These are phyloP conservation scores for Dyspetes luteomarginatus DNA, from an alignment of 2,888 invertebrate species.

Conservation along the genomic window DNA sequence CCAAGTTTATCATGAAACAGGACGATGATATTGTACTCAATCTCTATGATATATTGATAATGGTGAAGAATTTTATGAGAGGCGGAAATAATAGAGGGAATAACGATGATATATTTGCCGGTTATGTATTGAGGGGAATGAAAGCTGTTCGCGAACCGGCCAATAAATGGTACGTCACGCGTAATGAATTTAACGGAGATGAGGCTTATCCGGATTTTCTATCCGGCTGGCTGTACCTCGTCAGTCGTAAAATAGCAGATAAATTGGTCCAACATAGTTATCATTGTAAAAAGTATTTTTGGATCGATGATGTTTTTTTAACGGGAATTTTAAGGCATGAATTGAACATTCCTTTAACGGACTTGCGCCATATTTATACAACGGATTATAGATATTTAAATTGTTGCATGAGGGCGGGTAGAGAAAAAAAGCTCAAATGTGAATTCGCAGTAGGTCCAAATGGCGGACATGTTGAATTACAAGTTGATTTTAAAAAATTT, in stretches of 20 bases:
- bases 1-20: slow-evolving; percentile 90
- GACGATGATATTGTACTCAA: slow-evolving; percentile 93
- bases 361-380: slow-evolving; percentile 87
- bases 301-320: slow-evolving; percentile 96
- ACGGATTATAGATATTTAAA: slow-evolving; percentile 89
- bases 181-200: slow-evolving; percentile 86
- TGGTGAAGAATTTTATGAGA: too few relatives aligned
- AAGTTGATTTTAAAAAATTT: slow-evolving; percentile 87
- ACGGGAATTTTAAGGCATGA: slow-evolving; percentile 90
- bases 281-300: slow-evolving; percentile 88
- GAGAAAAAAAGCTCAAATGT: slow-evolving; percentile 84
- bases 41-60: slow-evolving; percentile 87
- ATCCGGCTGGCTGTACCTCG: slow-evolving; percentile 94
- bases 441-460: slow-evolving; percentile 90
- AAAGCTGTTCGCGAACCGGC: slow-evolving; percentile 87
- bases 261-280: slow-evolving; percentile 85
- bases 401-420: slow-evolving; percentile 88
- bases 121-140: slow-evolving; percentile 88
- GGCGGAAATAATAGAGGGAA: too few relatives aligned
- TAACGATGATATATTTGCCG: slow-evolving; percentile 76
- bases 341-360: slow-evolving; percentile 85
- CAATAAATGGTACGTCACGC: slow-evolving; percentile 93
- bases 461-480: slow-evolving; percentile 89
- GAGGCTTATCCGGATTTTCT: slow-evolving; percentile 89
- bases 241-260: slow-evolving; percentile 87